A percentile compares a stretch with the other conserved stretches of the same genome.
Conservation (phyloP, 1,140 invertebrate species). For the Argopecten irradians region DNA sequence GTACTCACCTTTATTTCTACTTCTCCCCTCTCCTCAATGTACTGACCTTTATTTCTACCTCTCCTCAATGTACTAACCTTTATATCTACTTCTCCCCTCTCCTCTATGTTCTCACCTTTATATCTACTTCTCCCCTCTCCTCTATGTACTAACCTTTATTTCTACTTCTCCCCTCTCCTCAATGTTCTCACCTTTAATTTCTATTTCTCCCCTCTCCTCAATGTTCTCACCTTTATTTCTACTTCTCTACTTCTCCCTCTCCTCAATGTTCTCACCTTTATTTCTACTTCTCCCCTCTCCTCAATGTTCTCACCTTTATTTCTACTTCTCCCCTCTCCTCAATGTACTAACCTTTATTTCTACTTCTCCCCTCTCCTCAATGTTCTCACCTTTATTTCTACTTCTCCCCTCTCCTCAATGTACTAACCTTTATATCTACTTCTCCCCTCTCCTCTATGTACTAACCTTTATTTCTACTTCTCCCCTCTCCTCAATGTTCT, state of each 20-base stretch:
- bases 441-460: constrained; percentile 88
- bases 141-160: constrained; percentile 88
- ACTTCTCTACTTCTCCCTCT: constrained; percentile 88
- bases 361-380: constrained; percentile 88
- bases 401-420: constrained; percentile 87
- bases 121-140: constrained; percentile 86
- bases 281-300: constrained; percentile 86
- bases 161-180: constrained; percentile 87
- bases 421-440: constrained; percentile 86
- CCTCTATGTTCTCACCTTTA: constrained; percentile 88
- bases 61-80: constrained; percentile 88
- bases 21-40: constrained; percentile 87
- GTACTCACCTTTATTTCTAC: no score
- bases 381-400: constrained; percentile 86
- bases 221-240: constrained; percentile 86
- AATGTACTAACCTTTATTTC: constrained; percentile 86
- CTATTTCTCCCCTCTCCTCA: constrained; percentile 87
- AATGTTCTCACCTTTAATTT: constrained; percentile 87
- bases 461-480: no score
- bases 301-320: constrained; percentile 88
- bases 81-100: constrained; percentile 86
- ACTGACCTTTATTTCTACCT: constrained; percentile 87
- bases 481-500: no score
- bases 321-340: constrained; percentile 87
- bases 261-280: constrained; percentile 88